phyloP scores from a whole-genome alignment of 1,140 invertebrate genomes.

The Cotesia vestalis region DNA sequence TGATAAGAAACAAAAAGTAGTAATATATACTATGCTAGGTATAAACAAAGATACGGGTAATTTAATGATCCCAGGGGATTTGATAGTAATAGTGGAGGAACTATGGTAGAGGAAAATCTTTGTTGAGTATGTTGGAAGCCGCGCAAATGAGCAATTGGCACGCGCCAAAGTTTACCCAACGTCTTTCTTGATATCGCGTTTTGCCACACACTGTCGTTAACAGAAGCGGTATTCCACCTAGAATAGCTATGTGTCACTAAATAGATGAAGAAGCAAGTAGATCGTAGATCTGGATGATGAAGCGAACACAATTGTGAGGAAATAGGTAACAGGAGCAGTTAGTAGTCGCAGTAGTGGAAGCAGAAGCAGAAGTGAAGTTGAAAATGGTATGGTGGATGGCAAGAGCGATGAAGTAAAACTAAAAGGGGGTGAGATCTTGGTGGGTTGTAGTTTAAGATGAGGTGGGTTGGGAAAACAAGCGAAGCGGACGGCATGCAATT shows the following conservation, averaged over 20 bases:
- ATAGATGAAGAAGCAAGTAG: not conserved
- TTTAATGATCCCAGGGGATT: not conserved
- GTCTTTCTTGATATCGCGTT: slow-evolving; percentile 30
- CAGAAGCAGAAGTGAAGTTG: too few relatives aligned
- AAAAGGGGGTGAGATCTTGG: slow-evolving; percentile 2
- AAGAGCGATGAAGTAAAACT: not conserved
- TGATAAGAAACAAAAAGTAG: slow-evolving; percentile 1
- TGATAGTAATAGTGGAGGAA: not conserved
- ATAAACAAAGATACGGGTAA: slow-evolving; percentile 3
- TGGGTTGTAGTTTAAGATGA: slow-evolving; percentile 3
- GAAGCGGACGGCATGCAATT: slow-evolving; percentile 55
- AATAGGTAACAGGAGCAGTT: too few relatives aligned
- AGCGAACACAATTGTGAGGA: too few relatives aligned
- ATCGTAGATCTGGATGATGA: not conserved
- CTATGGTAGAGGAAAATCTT: slow-evolving; percentile 8
- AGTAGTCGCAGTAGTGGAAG: too few relatives aligned
- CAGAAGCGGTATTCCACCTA: not conserved
- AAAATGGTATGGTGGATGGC: not conserved
- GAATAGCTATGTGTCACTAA: not conserved
- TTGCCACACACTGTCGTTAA: slow-evolving; percentile 7
- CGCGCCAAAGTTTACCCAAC: slow-evolving; percentile 33
- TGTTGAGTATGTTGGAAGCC: slow-evolving; percentile 25
- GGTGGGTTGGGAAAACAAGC: slow-evolving; percentile 15
- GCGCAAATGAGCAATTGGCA: slow-evolving; percentile 35
- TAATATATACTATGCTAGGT: not conserved